Percentiles rank a stretch among this genome's conserved stretches.
Evolutionary conservation across 2,113 vertebrate genomes (phyloP).

Genomic region (Pantherophis guttatus): DNA sequence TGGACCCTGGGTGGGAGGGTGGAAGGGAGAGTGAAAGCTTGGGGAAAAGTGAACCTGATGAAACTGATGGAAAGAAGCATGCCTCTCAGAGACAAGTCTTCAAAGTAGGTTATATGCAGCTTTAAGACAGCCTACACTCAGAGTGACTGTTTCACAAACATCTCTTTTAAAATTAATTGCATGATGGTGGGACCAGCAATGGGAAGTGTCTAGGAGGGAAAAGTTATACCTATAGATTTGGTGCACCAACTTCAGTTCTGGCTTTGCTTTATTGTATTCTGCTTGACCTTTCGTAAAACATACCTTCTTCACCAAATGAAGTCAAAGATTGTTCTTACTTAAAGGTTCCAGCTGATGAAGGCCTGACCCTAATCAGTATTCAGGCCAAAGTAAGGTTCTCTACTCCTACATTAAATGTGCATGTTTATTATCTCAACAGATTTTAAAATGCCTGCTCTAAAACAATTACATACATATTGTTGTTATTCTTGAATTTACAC

Average conservation of each 20-base stretch:
- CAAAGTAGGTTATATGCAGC: background rate
- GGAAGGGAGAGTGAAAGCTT: background rate
- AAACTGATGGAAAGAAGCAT: background rate
- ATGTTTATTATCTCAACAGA: background rate
- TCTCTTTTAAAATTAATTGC: background rate
- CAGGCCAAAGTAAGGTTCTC: background rate
- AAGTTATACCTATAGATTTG: too few relatives aligned
- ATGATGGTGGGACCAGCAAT: background rate
- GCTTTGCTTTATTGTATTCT: background rate
- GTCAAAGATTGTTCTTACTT: background rate
- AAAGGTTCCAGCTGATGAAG: background rate
- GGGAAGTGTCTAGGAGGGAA: background rate
- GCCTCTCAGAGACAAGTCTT: background rate
- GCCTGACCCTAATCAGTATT: background rate
- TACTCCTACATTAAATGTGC: background rate
- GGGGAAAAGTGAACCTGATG: background rate
- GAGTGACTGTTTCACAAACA: background rate
- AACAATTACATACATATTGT: background rate
- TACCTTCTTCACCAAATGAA: background rate
- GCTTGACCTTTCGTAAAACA: background rate
- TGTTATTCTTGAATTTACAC: background rate
- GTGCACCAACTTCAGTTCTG: background rate
- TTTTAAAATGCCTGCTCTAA: background rate
- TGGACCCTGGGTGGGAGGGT: background rate
- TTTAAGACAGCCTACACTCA: too few relatives aligned